Evolutionary conservation across 2,797 vertebrate species (phyloP).

Genomic region (Acanthurus leucopareius): DNA sequence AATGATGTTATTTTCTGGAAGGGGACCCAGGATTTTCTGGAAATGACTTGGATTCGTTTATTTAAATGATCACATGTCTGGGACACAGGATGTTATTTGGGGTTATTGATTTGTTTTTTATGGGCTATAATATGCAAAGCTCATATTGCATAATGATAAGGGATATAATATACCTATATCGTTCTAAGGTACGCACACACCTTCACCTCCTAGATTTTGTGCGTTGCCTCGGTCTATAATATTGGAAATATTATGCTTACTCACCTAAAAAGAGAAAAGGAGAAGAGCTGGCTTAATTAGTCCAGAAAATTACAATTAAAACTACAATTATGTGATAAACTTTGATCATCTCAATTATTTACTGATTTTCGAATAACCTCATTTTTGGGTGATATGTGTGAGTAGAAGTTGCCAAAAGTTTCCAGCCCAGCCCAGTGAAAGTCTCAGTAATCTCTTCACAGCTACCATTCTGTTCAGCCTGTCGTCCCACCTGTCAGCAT

Average conservation of each 20-base stretch:
- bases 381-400: background rate
- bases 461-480: conserved; percentile 26
- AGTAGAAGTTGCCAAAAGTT: conserved; percentile 20
- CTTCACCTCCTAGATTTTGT: background rate
- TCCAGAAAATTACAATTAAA: background rate
- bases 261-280: background rate
- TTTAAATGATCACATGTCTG: conserved; percentile 62
- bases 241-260: background rate
- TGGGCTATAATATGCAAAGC: conserved; percentile 32
- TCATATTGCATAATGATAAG: conserved; percentile 41
- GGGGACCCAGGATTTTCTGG: conserved; percentile 54
- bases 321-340: no score
- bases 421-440: conserved; percentile 40
- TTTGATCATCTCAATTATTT: background rate
- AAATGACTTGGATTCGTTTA: conserved; percentile 45
- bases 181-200: background rate
- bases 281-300: background rate
- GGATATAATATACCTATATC: conserved; percentile 20
- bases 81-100: conserved; percentile 46
- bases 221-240: background rate
- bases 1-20: conserved; percentile 67
- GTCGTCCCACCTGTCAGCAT: conserved; percentile 77
- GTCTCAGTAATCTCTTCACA: conserved; percentile 28
- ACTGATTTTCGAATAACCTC: background rate
- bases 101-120: conserved; percentile 59